Evolutionary conservation across 2,113 vertebrate species (phyloP).

Genomic region (Amazona vittata): DNA sequence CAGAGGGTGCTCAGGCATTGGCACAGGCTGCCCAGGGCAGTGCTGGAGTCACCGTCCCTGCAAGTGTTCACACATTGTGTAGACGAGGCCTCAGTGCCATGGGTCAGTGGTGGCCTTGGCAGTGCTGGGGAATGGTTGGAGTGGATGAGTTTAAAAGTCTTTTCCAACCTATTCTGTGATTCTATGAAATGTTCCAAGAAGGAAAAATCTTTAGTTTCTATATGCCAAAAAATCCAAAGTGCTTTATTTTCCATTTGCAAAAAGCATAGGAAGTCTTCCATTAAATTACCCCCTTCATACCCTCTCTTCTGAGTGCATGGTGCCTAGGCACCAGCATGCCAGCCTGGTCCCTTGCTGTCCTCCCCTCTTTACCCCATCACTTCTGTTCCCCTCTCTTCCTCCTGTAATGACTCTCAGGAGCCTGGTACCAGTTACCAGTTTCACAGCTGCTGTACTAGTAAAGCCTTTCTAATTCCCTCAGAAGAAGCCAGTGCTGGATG

Average conservation of each 20-base stretch:
- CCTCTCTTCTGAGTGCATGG: accelerated
- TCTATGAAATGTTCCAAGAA: not conserved
- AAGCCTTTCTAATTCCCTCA: not conserved
- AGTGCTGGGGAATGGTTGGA: not conserved
- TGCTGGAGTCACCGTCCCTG: too few species aligned
- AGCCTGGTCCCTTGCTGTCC: not conserved
- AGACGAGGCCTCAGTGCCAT: not conserved
- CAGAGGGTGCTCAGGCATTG: too few species aligned
- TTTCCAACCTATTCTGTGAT: not conserved
- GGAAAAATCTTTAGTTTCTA: not conserved
- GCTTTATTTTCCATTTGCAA: not conserved
- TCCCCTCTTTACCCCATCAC: not conserved
- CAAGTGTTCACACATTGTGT: too few species aligned
- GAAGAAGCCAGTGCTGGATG: not conserved
- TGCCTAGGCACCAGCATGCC: accelerated
- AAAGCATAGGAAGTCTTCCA: not conserved
- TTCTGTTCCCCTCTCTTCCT: not conserved
- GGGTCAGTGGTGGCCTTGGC: not conserved
- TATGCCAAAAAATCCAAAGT: not conserved
- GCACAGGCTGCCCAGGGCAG: too few species aligned
- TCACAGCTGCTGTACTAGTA: not conserved
- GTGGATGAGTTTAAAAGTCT: accelerated
- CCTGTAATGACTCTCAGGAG: not conserved
- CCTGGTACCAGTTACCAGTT: not conserved
- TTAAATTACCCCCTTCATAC: not conserved